Percentiles rank a stretch among this genome's conserved stretches.
Conservation (phyloP, 1,140 invertebrate genomes). For the Lethrus apterus region DNA sequence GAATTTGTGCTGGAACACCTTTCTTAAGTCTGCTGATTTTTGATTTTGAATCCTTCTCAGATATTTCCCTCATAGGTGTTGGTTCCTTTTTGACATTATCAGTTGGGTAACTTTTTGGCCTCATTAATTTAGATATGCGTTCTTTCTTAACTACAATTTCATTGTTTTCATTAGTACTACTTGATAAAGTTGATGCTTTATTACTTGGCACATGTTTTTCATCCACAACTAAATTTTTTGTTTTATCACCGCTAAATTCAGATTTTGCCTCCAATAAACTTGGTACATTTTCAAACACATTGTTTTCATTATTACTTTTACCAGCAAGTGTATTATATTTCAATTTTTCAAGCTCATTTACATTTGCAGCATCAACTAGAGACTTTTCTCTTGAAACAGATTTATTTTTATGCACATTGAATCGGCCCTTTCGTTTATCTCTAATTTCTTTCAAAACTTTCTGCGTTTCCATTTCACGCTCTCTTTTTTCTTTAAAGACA, state of each 20-base stretch:
- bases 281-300: too few relatives aligned
- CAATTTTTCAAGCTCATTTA: too few relatives aligned
- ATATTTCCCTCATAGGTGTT: conserved; percentile 39
- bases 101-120: conserved; percentile 49
- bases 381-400: conserved; percentile 22
- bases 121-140: conserved; percentile 49
- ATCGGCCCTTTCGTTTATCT: conserved; percentile 48
- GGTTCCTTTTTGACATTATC: conserved; percentile 42
- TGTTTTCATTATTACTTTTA: too few relatives aligned
- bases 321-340: too few relatives aligned
- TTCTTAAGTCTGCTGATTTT: conserved; percentile 44
- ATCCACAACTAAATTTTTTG: too few relatives aligned
- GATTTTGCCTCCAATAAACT: too few relatives aligned
- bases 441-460: conserved; percentile 56
- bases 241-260: too few relatives aligned
- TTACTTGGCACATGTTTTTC: too few relatives aligned
- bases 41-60: conserved; percentile 40
- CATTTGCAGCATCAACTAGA: too few relatives aligned
- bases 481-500: conserved; percentile 62
- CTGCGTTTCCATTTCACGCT: conserved; percentile 55
- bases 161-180: conserved; percentile 22
- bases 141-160: conserved; percentile 33
- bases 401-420: conserved; percentile 27
- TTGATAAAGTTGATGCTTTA: too few relatives aligned
- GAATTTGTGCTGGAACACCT: conserved; percentile 18